Base-by-base conservation (phyloP, 2,113 vertebrate species). In the Rhinoderma darwinii region DNA sequence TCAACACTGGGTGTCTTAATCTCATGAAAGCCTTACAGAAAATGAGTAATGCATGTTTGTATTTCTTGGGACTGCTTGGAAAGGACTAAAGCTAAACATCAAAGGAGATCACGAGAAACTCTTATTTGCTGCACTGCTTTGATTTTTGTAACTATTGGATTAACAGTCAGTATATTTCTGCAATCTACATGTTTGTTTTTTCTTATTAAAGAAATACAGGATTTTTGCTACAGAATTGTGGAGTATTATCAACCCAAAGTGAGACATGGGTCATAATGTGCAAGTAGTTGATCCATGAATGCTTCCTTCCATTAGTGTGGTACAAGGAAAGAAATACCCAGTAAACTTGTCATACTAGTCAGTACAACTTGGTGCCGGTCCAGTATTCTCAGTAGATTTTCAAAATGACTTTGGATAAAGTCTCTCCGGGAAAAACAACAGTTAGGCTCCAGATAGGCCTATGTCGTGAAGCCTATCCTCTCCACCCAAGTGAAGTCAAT, bases 371-470 rank as follows among this genome's bases (percentile, higher is more conserved):
- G 14, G 25, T 30, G 14, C 43, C 25, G 9, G 20, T 39, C 3
- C 32, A 37, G n/a, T 25, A 5, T 25, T 80, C 30, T 61, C 5
- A 14, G 35, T 59, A n/a, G 22, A 39, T 61, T 11, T 76, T 66
- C 56, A 85, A 18, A 63, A 85, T 85, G 83, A 85, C 83, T 22
- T 77, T 85, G 73, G 83, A 85, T 41, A 77, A 77, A 61, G 73
- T 63, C 1, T 61, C 47, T 7, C 73, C 44, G 39, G 83, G 83
- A 43, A 85, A 77, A 43, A 77, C 43, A 75, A 76, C 83, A 35
- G 44, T 85, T 30, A 77, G 73, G 27, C 83, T 85, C 61, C 83
- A 85, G 30, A 85, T 85, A 35, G 83, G 83, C 18, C 83, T 85
- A 8, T 85, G 51, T 27, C 83, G 83, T 63, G 83, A 85, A 30